Conservation (phyloP, 2,888 invertebrate species). For the Netelia fuscicornis region DNA sequence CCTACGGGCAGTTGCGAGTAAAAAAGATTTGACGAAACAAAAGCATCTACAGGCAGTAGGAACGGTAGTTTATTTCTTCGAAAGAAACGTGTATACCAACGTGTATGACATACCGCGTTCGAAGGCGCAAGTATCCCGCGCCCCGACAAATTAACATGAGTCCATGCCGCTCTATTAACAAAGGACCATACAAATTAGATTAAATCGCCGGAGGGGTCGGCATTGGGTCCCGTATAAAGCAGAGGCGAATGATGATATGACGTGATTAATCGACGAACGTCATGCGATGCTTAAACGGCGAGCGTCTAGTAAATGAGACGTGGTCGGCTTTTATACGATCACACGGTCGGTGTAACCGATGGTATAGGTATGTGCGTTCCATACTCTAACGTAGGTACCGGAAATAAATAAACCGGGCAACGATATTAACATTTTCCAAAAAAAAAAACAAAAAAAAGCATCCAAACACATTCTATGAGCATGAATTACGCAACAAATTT, state of each 20-base stretch:
- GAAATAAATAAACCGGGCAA: background rate
- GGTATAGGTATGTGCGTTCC: constrained; percentile 22
- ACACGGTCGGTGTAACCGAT: constrained; percentile 48
- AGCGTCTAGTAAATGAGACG: constrained; percentile 75
- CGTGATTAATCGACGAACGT: constrained; percentile 84
- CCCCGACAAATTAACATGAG: constrained; percentile 82
- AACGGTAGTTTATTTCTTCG: constrained; percentile 82
- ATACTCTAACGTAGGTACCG: constrained; percentile 8
- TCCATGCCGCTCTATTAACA: constrained; percentile 81
- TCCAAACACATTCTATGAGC: no score
- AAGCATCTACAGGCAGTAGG: constrained; percentile 53
- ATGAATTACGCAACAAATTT: no score
- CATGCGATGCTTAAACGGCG: constrained; percentile 84
- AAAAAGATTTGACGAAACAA: constrained; percentile 46
- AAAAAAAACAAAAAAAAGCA: no score
- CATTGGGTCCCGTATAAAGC: constrained; percentile 77
- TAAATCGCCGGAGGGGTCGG: constrained; percentile 84
- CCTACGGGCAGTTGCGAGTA: background rate
- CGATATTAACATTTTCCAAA: no score
- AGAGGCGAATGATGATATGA: constrained; percentile 83
- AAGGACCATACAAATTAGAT: constrained; percentile 85
- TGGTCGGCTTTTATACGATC: constrained; percentile 65
- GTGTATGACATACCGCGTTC: background rate
- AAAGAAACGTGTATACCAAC: constrained; percentile 5
- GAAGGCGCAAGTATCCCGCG: constrained; percentile 62